phyloP scores from a whole-genome alignment of 2,113 vertebrate species.

The Eubucco bourcierii region DNA sequence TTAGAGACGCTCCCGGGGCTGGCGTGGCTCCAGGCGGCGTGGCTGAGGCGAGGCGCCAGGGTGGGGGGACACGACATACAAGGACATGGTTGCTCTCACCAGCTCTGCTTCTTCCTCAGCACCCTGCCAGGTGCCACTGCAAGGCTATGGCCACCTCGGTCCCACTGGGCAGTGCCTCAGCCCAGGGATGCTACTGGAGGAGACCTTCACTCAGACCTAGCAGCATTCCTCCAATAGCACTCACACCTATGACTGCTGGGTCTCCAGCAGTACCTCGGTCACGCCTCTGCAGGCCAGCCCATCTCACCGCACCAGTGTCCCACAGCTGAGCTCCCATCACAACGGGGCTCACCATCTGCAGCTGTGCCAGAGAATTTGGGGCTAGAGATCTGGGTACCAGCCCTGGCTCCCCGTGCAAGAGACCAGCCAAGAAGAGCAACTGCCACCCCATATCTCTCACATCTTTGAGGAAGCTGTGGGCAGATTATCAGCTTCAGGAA shows the following conservation, averaged over 20 bases:
- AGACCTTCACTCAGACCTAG: neutral
- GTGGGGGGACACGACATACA: neutral
- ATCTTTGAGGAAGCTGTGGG: neutral
- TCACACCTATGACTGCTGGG: fast-evolving
- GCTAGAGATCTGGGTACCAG: neutral
- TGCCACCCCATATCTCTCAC: neutral
- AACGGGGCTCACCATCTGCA: neutral
- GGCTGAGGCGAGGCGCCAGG: neutral
- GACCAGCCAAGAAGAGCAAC: neutral
- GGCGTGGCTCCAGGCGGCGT: slow-evolving; percentile 22
- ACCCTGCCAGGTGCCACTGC: fast-evolving
- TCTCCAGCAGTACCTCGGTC: neutral
- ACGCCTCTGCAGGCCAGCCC: neutral
- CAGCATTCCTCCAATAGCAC: neutral
- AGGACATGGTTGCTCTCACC: neutral
- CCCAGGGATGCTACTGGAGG: neutral
- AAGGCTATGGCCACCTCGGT: neutral
- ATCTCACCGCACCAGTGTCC: neutral
- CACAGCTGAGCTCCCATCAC: neutral
- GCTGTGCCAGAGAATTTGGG: neutral
- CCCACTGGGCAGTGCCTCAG: neutral
- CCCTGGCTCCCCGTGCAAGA: neutral
- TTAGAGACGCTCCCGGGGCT: slow-evolving; percentile 31
- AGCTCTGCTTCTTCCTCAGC: neutral
- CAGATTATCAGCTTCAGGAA: neutral